Percentiles rank a stretch among this genome's conserved stretches.
Conservation (phyloP, 2,113 vertebrate genomes). For the Riparia riparia region DNA sequence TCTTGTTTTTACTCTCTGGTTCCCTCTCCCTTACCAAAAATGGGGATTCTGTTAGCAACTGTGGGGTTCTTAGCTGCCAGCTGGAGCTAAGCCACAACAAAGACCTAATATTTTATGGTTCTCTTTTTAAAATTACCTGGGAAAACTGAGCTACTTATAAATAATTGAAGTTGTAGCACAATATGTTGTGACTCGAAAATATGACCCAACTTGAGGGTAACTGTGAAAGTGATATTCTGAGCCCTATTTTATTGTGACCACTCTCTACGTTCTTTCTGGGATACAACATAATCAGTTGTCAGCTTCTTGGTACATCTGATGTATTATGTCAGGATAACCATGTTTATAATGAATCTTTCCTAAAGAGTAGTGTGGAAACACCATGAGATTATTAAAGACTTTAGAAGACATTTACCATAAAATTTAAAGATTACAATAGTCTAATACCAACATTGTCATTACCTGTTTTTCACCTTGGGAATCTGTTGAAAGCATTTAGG, state of each 20-base stretch:
- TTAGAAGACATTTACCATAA: background rate
- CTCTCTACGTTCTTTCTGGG: background rate
- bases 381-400: background rate
- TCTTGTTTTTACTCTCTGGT: background rate
- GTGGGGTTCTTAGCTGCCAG: background rate
- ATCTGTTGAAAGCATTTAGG: background rate
- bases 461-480: background rate
- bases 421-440: background rate
- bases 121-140: background rate
- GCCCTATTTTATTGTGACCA: background rate
- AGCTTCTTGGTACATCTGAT: background rate
- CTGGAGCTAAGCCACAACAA: background rate
- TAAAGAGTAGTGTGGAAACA: background rate
- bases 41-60: background rate
- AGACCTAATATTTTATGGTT: background rate
- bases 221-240: background rate
- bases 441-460: background rate
- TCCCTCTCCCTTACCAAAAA: background rate
- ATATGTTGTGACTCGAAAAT: background rate
- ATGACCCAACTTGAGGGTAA: background rate
- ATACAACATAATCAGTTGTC: background rate
- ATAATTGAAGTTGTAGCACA: background rate
- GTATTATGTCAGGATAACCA: background rate
- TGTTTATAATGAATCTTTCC: accelerated
- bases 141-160: background rate